Conservation (phyloP, 2,113 vertebrate species). For the Halcyon malimbica region DNA sequence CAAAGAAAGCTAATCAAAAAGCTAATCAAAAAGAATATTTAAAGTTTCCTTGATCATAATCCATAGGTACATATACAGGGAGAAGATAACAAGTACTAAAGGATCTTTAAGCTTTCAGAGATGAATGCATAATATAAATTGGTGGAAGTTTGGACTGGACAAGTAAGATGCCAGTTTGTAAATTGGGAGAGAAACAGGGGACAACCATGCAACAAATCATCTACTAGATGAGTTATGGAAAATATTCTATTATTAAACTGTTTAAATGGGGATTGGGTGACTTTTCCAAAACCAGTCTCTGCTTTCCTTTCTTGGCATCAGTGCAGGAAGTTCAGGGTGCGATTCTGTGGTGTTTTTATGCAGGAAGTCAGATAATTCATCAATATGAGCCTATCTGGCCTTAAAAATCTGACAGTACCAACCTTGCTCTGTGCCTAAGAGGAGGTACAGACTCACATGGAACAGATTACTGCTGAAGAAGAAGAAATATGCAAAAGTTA, state of each 20-base stretch:
- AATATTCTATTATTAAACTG: background rate
- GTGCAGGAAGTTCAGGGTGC: background rate
- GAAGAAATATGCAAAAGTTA: background rate
- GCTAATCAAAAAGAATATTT: conserved; percentile 56
- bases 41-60: conserved; percentile 41
- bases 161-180: background rate
- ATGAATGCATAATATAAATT: background rate
- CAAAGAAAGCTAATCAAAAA: conserved; percentile 65
- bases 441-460: background rate
- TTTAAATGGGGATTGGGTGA: background rate
- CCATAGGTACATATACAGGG: background rate
- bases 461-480: background rate
- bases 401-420: background rate
- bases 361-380: background rate
- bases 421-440: background rate
- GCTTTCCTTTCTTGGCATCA: background rate
- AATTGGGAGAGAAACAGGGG: background rate
- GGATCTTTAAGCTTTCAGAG: background rate
- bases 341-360: background rate
- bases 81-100: background rate
- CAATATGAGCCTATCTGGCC: background rate
- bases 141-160: background rate
- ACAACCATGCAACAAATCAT: background rate
- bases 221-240: background rate
- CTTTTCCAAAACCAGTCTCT: background rate